Conservation (phyloP, 1,140 invertebrate species). For the Charaxes varanes region DNA sequence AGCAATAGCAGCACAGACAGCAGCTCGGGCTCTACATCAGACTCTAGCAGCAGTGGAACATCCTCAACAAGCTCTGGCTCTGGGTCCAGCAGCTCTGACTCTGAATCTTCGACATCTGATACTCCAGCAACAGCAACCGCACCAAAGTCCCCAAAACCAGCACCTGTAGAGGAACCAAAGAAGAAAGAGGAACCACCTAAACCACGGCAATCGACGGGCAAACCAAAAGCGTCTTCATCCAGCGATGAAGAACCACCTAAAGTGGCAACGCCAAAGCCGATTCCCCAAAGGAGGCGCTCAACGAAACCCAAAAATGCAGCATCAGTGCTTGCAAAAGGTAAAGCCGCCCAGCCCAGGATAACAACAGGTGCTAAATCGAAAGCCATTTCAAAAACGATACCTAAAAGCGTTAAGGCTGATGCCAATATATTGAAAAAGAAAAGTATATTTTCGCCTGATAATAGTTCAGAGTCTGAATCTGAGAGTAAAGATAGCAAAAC, state of each 20-base stretch:
- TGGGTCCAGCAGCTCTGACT: slow-evolving; percentile 80
- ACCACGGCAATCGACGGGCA: slow-evolving; percentile 40
- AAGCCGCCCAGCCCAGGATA: slow-evolving; percentile 33
- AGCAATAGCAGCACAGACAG: slow-evolving; percentile 77
- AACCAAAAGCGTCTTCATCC: slow-evolving; percentile 55
- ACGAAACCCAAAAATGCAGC: slow-evolving; percentile 60
- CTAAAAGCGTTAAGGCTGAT: slow-evolving; percentile 67
- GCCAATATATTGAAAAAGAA: slow-evolving; percentile 78
- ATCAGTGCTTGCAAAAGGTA: slow-evolving; percentile 43
- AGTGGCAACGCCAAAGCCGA: slow-evolving; percentile 39
- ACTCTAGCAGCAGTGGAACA: slow-evolving; percentile 80
- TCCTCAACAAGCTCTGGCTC: slow-evolving; percentile 81
- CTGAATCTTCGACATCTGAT: slow-evolving; percentile 70
- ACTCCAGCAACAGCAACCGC: slow-evolving; percentile 29
- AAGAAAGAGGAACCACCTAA: slow-evolving; percentile 74
- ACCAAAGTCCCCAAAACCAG: slow-evolving; percentile 51
- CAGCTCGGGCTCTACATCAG: slow-evolving; percentile 78
- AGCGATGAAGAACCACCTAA: slow-evolving; percentile 64
- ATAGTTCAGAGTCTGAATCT: slow-evolving; percentile 83
- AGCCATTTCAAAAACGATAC: slow-evolving; percentile 47
- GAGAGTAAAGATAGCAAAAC: slow-evolving; percentile 54
- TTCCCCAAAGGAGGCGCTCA: slow-evolving; percentile 51
- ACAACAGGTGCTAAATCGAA: slow-evolving; percentile 49
- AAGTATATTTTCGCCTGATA: slow-evolving; percentile 88
- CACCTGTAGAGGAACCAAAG: slow-evolving; percentile 59